These are phyloP conservation scores for Cuniculus paca DNA, from an alignment of 2,797 vertebrate species.

Conservation along the genomic window DNA sequence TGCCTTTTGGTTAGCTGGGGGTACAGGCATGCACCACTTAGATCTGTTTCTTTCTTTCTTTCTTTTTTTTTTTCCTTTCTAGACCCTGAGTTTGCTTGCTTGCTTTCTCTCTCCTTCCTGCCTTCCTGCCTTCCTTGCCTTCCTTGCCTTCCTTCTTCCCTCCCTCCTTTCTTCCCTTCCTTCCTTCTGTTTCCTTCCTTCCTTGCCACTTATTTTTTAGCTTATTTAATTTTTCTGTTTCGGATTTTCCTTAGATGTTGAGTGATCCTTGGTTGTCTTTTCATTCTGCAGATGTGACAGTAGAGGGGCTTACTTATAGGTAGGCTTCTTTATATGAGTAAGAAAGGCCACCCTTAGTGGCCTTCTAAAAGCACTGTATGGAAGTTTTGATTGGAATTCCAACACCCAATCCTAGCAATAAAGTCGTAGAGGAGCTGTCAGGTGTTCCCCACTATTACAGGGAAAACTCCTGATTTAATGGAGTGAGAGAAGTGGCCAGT, in stretches of 20 bases:
- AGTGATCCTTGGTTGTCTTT: conserved; percentile 45
- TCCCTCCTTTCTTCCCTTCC: too few relatives aligned
- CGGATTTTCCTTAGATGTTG: conserved; percentile 34
- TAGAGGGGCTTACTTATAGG: not conserved
- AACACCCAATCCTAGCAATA: not conserved
- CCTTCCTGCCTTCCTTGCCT: not conserved
- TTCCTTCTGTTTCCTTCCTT: too few relatives aligned
- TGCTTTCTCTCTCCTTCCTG: not conserved
- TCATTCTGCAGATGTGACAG: not conserved
- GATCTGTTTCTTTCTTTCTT: not conserved
- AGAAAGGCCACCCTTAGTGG: not conserved
- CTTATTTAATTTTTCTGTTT: not conserved
- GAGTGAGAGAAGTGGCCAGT: not conserved
- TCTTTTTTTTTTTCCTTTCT: too few relatives aligned
- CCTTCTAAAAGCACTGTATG: not conserved
- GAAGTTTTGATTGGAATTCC: not conserved
- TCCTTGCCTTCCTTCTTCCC: too few relatives aligned
- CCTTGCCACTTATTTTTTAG: not conserved
- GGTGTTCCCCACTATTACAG: not conserved
- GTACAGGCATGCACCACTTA: not conserved
- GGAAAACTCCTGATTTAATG: not conserved
- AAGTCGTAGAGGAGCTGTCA: not conserved
- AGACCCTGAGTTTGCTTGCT: not conserved
- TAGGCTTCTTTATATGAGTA: not conserved
- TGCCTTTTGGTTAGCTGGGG: not conserved